These are phyloP conservation scores for Pteromalus puparum DNA, from an alignment of 1,140 invertebrate genomes.

Conservation along the genomic window DNA sequence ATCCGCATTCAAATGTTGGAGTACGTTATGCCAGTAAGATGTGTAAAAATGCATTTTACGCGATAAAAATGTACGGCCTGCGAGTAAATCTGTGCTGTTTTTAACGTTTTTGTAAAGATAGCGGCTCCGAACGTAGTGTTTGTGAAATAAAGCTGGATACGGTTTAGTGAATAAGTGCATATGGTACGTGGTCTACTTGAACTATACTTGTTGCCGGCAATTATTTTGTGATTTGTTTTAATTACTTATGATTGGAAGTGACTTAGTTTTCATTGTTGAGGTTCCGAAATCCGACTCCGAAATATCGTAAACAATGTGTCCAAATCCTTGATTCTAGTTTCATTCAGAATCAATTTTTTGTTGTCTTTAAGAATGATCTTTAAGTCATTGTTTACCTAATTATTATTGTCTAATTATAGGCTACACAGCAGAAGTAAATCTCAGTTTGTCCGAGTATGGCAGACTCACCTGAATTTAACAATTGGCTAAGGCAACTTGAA, in stretches of 20 bases:
- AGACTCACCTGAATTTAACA: constrained; percentile 37
- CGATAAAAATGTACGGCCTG: not conserved
- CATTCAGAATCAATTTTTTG: too few species aligned
- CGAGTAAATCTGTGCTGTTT: not conserved
- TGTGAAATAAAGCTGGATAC: not conserved
- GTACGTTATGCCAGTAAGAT: constrained; percentile 16
- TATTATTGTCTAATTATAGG: too few species aligned
- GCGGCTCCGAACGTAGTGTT: not conserved
- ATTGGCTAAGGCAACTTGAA: constrained; percentile 43
- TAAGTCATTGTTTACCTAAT: too few species aligned
- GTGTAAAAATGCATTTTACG: not conserved
- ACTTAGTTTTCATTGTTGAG: too few species aligned
- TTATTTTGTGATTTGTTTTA: too few species aligned
- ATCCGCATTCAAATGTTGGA: not conserved
- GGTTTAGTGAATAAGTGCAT: not conserved
- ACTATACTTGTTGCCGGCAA: too few species aligned
- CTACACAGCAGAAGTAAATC: not conserved
- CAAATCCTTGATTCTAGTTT: too few species aligned
- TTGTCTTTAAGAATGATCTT: too few species aligned
- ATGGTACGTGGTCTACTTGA: not conserved
- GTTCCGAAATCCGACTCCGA: too few species aligned
- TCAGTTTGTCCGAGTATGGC: constrained; percentile 30
- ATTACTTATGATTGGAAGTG: too few species aligned
- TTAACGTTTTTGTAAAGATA: not conserved
- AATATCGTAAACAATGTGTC: too few species aligned